phyloP scores from a whole-genome alignment of 1,140 invertebrate species.

The Ceratosolen solmsi region DNA sequence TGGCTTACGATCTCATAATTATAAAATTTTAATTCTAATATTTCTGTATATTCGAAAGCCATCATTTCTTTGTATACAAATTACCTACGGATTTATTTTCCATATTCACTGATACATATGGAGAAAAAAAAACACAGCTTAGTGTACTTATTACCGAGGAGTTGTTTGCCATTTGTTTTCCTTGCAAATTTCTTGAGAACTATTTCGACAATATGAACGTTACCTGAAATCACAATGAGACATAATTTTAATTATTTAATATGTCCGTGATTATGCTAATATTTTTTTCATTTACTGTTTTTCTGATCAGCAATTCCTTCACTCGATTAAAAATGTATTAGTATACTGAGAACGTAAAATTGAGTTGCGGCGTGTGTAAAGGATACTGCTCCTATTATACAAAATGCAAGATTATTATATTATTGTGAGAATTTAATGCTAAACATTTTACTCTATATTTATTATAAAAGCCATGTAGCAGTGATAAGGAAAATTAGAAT shows the following conservation, averaged over 20 bases:
- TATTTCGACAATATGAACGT: background rate
- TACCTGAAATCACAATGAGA: background rate
- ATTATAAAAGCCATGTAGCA: background rate
- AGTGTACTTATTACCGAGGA: background rate
- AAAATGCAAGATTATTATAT: background rate
- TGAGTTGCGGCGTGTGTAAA: slow-evolving; percentile 38
- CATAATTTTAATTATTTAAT: slow-evolving; percentile 6
- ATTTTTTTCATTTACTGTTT: background rate
- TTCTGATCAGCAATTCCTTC: slow-evolving; percentile 4
- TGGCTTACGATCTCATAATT: background rate
- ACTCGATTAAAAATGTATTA: slow-evolving; percentile 27
- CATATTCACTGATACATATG: background rate
- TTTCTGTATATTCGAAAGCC: background rate
- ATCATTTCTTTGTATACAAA: background rate
- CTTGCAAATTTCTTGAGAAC: slow-evolving; percentile 2
- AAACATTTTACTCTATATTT: slow-evolving; percentile 16
- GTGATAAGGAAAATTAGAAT: background rate
- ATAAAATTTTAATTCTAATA: background rate
- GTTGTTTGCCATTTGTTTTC: background rate
- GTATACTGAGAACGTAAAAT: slow-evolving; percentile 26
- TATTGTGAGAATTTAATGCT: slow-evolving; percentile 24
- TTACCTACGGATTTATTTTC: background rate
- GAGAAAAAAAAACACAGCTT: background rate
- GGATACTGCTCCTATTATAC: slow-evolving; percentile 3
- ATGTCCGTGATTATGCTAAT: background rate